Conservation (phyloP, 2,113 vertebrate genomes). For the Anser cygnoides region DNA sequence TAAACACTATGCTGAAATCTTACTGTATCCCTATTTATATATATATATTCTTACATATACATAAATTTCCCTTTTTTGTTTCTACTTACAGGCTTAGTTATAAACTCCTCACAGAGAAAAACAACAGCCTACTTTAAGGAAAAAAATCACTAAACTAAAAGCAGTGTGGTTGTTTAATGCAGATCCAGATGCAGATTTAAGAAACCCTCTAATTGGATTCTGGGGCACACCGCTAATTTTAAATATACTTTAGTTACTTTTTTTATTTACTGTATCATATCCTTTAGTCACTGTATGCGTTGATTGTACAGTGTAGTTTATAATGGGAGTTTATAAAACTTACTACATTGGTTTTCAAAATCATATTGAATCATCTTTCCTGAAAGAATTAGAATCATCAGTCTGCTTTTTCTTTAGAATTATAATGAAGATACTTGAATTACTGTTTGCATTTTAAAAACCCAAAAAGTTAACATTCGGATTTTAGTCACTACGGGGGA, state of each 20-base stretch:
- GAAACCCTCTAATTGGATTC: background rate
- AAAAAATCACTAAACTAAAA: background rate
- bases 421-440: background rate
- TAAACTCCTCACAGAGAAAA: background rate
- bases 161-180: background rate
- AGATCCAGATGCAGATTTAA: background rate
- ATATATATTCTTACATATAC: no score
- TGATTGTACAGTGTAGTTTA: background rate
- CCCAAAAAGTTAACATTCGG: background rate
- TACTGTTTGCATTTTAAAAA: background rate
- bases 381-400: background rate
- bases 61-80: background rate
- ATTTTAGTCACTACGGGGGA: background rate
- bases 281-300: no score
- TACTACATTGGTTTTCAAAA: background rate
- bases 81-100: background rate
- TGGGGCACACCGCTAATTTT: background rate
- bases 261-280: background rate
- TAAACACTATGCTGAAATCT: rapidly evolving
- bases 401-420: background rate
- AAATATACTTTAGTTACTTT: background rate
- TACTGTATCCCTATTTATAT: background rate
- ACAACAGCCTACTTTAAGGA: background rate
- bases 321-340: background rate
- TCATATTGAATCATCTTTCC: background rate